Conservation (phyloP, 1,140 invertebrate genomes). For the Drosophila dunni region DNA sequence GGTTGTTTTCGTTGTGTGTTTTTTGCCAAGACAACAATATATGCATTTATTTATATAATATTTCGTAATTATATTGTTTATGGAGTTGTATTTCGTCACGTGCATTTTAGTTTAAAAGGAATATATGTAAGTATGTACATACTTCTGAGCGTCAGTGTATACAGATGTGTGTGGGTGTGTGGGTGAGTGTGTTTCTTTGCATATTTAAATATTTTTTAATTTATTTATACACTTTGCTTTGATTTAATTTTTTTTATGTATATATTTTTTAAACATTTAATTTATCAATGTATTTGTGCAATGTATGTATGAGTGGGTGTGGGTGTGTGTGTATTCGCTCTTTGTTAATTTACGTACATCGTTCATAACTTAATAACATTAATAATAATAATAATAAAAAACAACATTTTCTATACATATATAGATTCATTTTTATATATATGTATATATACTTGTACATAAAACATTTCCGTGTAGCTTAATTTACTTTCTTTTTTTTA, state of each 20-base stretch:
- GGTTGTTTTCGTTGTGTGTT: constrained; percentile 51
- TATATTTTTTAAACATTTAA: constrained; percentile 60
- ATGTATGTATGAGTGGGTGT: constrained; percentile 24
- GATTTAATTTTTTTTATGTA: constrained; percentile 32
- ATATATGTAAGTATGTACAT: constrained; percentile 44
- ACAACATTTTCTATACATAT: constrained; percentile 57
- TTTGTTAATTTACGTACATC: constrained; percentile 49
- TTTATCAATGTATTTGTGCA: constrained; percentile 42
- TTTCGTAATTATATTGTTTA: constrained; percentile 30
- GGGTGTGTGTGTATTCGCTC: constrained; percentile 10
- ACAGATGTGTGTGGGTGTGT: constrained; percentile 3
- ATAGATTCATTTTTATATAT: constrained; percentile 59
- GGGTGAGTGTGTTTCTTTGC: background rate
- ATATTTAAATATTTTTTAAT: constrained; percentile 38
- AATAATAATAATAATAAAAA: constrained; percentile 68
- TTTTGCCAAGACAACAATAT: constrained; percentile 22
- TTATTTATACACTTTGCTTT: constrained; percentile 43
- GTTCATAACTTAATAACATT: constrained; percentile 74
- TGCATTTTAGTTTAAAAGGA: constrained; percentile 52
- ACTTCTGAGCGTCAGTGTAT: constrained; percentile 30
- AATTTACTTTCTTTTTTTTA: constrained; percentile 22
- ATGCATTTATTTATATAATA: constrained; percentile 31
- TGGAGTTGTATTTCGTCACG: constrained; percentile 32
- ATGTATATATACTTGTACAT: constrained; percentile 62
- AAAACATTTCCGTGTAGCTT: constrained; percentile 53